Conservation (phyloP, 2,797 vertebrate species). For the Phataginus tricuspis region DNA sequence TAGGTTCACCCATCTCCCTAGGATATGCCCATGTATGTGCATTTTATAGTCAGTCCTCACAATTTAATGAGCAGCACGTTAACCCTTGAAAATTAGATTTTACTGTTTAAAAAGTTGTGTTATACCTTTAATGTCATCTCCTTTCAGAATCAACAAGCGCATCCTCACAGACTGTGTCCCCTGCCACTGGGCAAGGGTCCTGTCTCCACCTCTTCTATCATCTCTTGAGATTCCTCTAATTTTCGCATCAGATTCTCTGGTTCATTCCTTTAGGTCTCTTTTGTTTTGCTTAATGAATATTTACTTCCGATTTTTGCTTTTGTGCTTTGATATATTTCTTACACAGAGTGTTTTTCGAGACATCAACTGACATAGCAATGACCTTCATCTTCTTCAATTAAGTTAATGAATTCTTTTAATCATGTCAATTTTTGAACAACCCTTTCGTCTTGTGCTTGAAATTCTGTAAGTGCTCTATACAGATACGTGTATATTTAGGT, state of each 20-base stretch:
- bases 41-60: background rate
- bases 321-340: background rate
- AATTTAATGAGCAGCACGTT: background rate
- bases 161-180: background rate
- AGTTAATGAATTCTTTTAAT: background rate
- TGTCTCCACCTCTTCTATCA: background rate
- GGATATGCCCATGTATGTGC: background rate
- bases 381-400: background rate
- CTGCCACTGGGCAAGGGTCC: background rate
- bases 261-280: background rate
- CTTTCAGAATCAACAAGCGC: background rate
- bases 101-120: background rate
- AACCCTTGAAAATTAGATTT: background rate
- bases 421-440: background rate
- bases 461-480: background rate
- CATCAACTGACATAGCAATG: background rate
- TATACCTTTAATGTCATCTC: background rate
- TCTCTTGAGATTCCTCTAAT: background rate
- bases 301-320: background rate
- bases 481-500: background rate
- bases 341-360: background rate
- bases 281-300: background rate
- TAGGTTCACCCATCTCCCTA: background rate
- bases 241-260: background rate
- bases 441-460: background rate